A percentile compares a stretch with the other conserved stretches of the same genome.
phyloP scores from a whole-genome alignment of 2,113 vertebrate genomes.

The Ibidorhyncha struthersii region DNA sequence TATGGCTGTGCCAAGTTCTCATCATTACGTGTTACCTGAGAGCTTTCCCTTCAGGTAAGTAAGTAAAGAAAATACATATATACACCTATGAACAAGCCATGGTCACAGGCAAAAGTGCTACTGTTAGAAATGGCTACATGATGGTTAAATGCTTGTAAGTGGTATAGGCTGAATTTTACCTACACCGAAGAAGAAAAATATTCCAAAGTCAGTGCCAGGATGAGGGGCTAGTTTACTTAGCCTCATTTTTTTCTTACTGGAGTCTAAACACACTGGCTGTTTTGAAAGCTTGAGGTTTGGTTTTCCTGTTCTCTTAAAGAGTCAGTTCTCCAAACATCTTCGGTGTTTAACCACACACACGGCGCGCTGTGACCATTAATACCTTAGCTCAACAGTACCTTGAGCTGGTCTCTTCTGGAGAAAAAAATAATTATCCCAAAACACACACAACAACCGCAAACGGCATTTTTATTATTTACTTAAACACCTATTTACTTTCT shows the following conservation, averaged over 20 bases:
- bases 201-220: not conserved
- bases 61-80: not conserved
- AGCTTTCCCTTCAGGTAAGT: not conserved
- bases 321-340: not conserved
- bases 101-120: not conserved
- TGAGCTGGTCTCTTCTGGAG: not conserved
- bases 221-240: not conserved
- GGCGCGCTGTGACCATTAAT: not conserved
- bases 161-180: not conserved
- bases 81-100: not conserved
- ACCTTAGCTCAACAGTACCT: not conserved
- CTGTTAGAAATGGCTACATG: not conserved
- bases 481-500: not conserved
- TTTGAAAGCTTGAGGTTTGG: not conserved
- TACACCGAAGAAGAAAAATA: not conserved
- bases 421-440: not conserved
- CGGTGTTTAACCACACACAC: not conserved
- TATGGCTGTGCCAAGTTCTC: not conserved
- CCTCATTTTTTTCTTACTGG: not conserved
- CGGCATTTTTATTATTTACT: not conserved
- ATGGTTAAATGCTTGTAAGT: not conserved
- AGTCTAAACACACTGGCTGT: not conserved
- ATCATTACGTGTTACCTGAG: not conserved
- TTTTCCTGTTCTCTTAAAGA: conserved; percentile 12
- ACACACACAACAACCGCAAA: not conserved